Base-by-base conservation (phyloP, 1,140 invertebrate genomes). In the Drosophila varians region DNA sequence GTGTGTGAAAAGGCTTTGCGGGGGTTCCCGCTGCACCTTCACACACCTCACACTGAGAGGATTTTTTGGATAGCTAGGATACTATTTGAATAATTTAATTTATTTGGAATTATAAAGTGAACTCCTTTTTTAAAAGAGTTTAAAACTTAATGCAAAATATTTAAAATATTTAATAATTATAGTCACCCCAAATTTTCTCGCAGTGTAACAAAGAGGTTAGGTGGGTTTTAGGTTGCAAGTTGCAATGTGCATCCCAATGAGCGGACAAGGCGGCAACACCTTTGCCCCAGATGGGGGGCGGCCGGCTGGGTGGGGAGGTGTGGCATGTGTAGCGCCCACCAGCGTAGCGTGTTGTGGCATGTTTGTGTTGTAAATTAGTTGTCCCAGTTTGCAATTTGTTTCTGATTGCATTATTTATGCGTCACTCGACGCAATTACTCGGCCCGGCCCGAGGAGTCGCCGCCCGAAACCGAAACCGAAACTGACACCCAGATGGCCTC, bases 361-460 rank as follows among this genome's bases (percentile, higher is more conserved):
- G 72, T 84, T 86, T 86, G 80, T 61, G 72, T 76, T 84, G 76
- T 65, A 72, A 86, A 84, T 86, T 73, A 75, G 57, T 80, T 76
- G 82, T 73, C 80, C 80, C 74, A 86, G 80, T 79, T 84, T 55
- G 60, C 54, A 86, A 70, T 79, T 79, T 66, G 70, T 72, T 80
- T 57, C 51, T 75, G 76, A 86, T 80, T 84, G 76, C 77, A 84
- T 83, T 71, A 62, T 78, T 83, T 74, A 83, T 72, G 75, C 56
- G 65, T 47, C 65, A 56, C 43, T 68, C 56, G 12, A 58, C 40
- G 54, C 66, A 84, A 84, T 84, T 76, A 76, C 79, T 80, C 76
- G 61, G 70, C 57, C 71, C 74, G 28, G 3, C n/a, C n/a, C n/a
- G n/a, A 38, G 36, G 4, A 16, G 12, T 9, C 36, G 12, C 34